Conservation (phyloP, 2,797 vertebrate genomes). For the Characodon lateralis region DNA sequence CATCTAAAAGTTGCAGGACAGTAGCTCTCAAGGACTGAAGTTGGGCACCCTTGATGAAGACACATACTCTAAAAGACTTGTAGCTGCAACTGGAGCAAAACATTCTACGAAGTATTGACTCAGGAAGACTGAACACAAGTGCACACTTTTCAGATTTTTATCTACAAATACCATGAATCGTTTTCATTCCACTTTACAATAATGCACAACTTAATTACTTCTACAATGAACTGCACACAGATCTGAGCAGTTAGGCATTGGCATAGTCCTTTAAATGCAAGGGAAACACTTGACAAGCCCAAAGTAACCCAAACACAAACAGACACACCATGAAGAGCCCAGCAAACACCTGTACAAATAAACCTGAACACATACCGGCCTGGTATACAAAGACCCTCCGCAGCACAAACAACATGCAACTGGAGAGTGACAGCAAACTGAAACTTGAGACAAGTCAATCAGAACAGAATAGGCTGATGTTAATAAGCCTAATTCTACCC, state of each 20-base stretch:
- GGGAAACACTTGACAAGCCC: slow-evolving; percentile 37
- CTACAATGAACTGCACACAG: not conserved
- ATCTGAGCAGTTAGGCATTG: slow-evolving; percentile 39
- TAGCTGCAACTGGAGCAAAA: too few species aligned
- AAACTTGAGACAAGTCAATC: slow-evolving; percentile 58
- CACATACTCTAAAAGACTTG: too few species aligned
- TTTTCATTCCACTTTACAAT: too few species aligned
- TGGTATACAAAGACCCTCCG: slow-evolving; percentile 53
- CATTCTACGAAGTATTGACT: too few species aligned
- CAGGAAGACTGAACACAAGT: too few species aligned
- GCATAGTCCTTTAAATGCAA: slow-evolving; percentile 40
- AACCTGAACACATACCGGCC: slow-evolving; percentile 55
- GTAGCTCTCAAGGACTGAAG: too few species aligned
- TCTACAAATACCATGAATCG: too few species aligned
- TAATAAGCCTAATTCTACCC: slow-evolving; percentile 56
- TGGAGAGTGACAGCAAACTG: slow-evolving; percentile 53
- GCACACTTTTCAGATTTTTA: too few species aligned
- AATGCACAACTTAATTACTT: not conserved
- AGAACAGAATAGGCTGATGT: slow-evolving; percentile 54
- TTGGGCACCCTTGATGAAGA: too few species aligned
- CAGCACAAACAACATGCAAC: slow-evolving; percentile 56
- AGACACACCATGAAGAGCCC: slow-evolving; percentile 48
- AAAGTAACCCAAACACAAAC: slow-evolving; percentile 55
- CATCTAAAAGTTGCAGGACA: too few species aligned
- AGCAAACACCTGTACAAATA: slow-evolving; percentile 73